A percentile compares a stretch with the other conserved stretches of the same genome.
Evolutionary conservation across 2,113 vertebrate species (phyloP).

Genomic region (Ginglymostoma cirratum): DNA sequence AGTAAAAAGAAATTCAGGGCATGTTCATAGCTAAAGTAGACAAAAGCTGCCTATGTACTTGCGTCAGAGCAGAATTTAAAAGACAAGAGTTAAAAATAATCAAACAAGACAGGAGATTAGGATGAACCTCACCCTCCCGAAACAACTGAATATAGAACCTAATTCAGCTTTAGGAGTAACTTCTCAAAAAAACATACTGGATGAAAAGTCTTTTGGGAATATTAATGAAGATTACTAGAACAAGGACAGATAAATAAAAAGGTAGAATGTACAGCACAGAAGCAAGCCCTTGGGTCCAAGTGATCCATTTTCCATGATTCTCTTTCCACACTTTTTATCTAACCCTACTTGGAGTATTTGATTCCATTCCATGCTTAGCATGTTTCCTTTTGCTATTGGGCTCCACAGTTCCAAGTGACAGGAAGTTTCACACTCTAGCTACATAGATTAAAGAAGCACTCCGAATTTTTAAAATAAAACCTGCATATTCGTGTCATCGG

Average conservation of each 20-base stretch:
- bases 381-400: background rate
- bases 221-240: background rate
- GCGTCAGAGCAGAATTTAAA: background rate
- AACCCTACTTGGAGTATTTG: background rate
- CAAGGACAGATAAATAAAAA: background rate
- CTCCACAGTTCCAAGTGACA: background rate
- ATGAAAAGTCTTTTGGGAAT: background rate
- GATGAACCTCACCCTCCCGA: background rate
- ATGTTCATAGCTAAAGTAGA: background rate
- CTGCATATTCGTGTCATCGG: too few relatives aligned
- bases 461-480: too few relatives aligned
- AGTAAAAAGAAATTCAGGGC: background rate
- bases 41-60: background rate
- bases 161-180: background rate
- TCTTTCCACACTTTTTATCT: background rate
- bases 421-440: background rate
- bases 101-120: background rate
- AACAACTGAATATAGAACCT: background rate
- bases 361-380: background rate
- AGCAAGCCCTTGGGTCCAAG: background rate
- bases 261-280: background rate
- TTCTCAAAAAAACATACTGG: background rate
- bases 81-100: slow-evolving; percentile 14
- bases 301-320: too few relatives aligned
- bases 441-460: background rate